Base-by-base conservation (phyloP, 2,888 invertebrate species). In the Clistopyga incitator region DNA sequence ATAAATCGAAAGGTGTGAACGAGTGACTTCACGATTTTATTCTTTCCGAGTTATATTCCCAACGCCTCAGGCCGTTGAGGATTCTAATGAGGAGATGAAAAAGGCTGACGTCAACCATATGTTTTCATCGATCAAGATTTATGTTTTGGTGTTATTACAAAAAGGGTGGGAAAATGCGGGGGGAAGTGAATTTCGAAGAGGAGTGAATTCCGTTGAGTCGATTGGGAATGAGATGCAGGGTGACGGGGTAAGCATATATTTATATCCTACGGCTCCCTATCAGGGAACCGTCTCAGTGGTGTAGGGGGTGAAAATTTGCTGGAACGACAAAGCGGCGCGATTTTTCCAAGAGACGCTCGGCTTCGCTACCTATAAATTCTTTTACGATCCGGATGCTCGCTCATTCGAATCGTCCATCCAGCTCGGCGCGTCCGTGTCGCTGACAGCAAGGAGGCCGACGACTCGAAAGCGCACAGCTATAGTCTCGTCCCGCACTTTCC, bases 331-430 rank as follows among this genome's bases (percentile, higher is more conserved):
- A 77, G 82, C 78, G 47, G 45, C 61, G 70, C 80, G 80, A 86
- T 85, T 84, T 84, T 72, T 81, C 81, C 84, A 74, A 72, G 59
- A 45, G 74, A 80, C 64, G 68, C 42, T 47, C 59, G n/a, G 38
- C 38, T 54, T 70, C 78, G 78, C 38, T 71, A 65, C 29, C 85
- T 72, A 86, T 85, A 86, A 85, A 85, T 86, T 84, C 79, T 83
- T 86, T 86, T 86, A 85, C 86, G 81, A 86, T 80, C 84, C 67
- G 72, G 47, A 56, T 83, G 25, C 56, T 79, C 79, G 72, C 78
- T 83, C 78, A 81, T 83, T 83, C 86, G 64, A 80, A 81, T 83
- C 68, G 81, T 78, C 50, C 78, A 75, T 81, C 80, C 34, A 77
- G 59, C 80, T 65, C 47, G 34, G 67, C 74, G 78, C 76, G 59